Evolutionary conservation across 2,113 vertebrate species (phyloP).

Genomic region (Speoplatyrhinus poulsoni): DNA sequence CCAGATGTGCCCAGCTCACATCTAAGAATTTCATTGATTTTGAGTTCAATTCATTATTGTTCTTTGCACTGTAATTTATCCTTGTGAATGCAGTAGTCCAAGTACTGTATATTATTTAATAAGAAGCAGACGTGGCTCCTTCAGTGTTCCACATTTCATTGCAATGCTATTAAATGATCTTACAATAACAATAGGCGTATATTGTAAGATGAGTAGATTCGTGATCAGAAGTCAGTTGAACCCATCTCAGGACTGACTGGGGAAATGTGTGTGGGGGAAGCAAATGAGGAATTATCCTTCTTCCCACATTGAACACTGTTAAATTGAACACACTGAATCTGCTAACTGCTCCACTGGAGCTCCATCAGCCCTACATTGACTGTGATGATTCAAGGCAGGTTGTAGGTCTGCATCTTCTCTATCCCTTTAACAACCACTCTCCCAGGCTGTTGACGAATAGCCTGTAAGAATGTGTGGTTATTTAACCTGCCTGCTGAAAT

Average conservation of each 20-base stretch:
- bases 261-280: background rate
- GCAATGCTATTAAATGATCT: background rate
- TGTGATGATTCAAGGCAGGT: conserved; percentile 2
- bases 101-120: conserved; percentile 16
- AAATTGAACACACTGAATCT: background rate
- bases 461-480: conserved; percentile 9
- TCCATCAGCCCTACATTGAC: conserved; percentile 18
- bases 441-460: background rate
- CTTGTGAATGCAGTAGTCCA: conserved; percentile 34
- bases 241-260: conserved; percentile 3
- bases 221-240: conserved; percentile 27
- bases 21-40: conserved; percentile 1
- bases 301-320: background rate
- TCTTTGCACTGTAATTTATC: conserved; percentile 28
- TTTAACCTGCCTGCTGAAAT: conserved; percentile 22
- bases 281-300: background rate
- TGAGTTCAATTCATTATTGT: conserved; percentile 26
- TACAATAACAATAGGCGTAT: background rate
- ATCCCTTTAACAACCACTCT: conserved; percentile 7
- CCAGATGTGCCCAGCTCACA: conserved; percentile 1
- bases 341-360: background rate
- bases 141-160: conserved; percentile 10
- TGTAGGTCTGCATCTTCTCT: conserved; percentile 18
- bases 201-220: conserved; percentile 6
- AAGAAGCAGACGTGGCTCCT: conserved; percentile 9